These are phyloP conservation scores for Hypotaenidia okinawae DNA, from an alignment of 2,797 vertebrate species.

Conservation along the genomic window DNA sequence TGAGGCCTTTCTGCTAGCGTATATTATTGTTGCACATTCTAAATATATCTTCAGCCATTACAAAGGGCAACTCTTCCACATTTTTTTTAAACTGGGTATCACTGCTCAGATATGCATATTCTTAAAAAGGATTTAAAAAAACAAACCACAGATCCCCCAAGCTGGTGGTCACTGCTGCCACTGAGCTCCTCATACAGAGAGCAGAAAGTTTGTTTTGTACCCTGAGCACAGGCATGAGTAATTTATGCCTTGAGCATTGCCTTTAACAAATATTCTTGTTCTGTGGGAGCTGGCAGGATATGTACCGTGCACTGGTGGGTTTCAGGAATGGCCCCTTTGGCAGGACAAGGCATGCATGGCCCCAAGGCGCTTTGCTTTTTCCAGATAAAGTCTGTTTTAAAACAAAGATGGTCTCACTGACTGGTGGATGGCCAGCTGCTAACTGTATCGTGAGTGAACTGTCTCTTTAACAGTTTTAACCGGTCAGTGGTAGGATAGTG, in stretches of 20 bases:
- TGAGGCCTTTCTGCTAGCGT: not conserved
- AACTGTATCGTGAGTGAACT: not conserved
- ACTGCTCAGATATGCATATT: not conserved
- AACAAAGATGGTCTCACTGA: not conserved
- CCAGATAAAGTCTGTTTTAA: not conserved
- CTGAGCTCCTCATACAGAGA: not conserved
- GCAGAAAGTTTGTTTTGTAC: constrained; percentile 4
- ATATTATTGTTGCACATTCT: not conserved
- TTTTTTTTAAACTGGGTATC: not conserved
- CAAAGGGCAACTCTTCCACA: not conserved
- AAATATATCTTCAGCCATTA: not conserved
- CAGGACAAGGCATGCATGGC: not conserved
- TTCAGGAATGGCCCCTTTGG: not conserved
- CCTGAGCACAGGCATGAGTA: not conserved
- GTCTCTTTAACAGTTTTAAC: not conserved
- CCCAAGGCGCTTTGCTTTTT: not conserved
- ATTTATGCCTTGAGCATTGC: not conserved
- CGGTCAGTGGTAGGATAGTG: not conserved
- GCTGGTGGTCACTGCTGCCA: not conserved
- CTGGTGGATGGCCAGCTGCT: not conserved
- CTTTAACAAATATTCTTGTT: not conserved
- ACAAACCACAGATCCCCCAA: not conserved
- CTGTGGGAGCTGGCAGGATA: not conserved
- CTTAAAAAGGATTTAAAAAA: not conserved
- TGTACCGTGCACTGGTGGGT: not conserved